Percentiles rank a stretch among this genome's conserved stretches.
Evolutionary conservation across 2,888 invertebrate genomes (phyloP).

Genomic region (Nephrotoma appendiculata): DNA sequence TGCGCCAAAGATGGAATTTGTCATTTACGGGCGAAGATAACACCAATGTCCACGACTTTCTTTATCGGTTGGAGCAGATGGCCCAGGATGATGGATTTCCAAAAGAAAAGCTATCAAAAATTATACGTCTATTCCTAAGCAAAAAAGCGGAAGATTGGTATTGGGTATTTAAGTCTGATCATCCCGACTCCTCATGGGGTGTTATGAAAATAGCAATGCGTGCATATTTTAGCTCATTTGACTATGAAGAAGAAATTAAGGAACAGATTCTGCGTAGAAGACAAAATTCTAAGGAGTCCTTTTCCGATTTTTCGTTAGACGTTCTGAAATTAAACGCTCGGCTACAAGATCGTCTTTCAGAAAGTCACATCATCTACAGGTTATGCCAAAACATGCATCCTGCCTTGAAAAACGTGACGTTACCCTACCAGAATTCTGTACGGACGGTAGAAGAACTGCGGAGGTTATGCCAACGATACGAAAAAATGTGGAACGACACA

Average conservation of each 20-base stretch:
- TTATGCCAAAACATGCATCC: neutral
- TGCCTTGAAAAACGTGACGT: neutral
- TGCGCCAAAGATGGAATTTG: too few relatives aligned
- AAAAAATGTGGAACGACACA: neutral
- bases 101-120: too few relatives aligned
- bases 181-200: neutral
- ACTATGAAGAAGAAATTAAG: neutral
- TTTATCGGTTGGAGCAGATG: too few relatives aligned
- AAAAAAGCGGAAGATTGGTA: neutral
- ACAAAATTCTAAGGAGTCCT: neutral
- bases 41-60: too few relatives aligned
- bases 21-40: too few relatives aligned
- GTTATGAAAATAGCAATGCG: neutral
- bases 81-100: too few relatives aligned
- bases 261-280: neutral
- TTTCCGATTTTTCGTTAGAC: neutral
- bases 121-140: too few relatives aligned
- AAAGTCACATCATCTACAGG: neutral
- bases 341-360: neutral
- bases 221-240: neutral
- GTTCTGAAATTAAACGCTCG: neutral
- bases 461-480: neutral
- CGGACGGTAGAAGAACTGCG: neutral
- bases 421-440: neutral
- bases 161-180: neutral